Evolutionary conservation across 2,113 vertebrate genomes (phyloP).

Genomic region (Rhynchomys soricoides): DNA sequence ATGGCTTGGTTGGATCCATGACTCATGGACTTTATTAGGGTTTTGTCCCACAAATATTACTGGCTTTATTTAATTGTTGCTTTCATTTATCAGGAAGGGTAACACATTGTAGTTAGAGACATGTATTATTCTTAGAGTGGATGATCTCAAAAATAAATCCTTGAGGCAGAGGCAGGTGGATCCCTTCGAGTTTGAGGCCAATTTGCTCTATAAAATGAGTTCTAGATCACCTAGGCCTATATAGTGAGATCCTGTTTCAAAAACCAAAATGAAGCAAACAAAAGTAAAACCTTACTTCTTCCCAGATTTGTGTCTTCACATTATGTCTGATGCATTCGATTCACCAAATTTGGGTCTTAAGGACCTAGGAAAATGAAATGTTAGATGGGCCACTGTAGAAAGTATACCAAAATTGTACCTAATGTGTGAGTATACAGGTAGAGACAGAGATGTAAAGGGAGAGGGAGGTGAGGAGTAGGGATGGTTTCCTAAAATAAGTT

Average conservation of each 20-base stretch:
- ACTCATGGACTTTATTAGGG: not conserved
- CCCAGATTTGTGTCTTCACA: too few relatives aligned
- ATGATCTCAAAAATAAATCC: not conserved
- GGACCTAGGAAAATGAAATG: not conserved
- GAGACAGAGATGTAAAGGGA: not conserved
- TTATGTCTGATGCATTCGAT: not conserved
- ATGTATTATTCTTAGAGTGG: not conserved
- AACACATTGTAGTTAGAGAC: not conserved
- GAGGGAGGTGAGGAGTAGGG: accelerated
- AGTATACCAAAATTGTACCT: not conserved
- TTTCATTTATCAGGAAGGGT: constrained; percentile 7
- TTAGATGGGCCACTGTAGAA: not conserved
- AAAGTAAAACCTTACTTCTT: not conserved
- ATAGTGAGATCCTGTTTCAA: not conserved
- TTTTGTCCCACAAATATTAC: not conserved
- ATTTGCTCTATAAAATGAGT: not conserved
- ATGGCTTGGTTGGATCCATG: not conserved
- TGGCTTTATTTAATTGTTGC: not conserved
- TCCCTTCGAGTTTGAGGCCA: not conserved
- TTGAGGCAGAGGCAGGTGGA: not conserved
- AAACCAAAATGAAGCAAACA: not conserved
- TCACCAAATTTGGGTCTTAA: not conserved
- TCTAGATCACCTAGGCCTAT: not conserved
- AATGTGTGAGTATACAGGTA: not conserved
- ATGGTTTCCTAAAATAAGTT: not conserved